Conservation (phyloP, 2,888 invertebrate genomes). For the Lasioglossum lativentre region DNA sequence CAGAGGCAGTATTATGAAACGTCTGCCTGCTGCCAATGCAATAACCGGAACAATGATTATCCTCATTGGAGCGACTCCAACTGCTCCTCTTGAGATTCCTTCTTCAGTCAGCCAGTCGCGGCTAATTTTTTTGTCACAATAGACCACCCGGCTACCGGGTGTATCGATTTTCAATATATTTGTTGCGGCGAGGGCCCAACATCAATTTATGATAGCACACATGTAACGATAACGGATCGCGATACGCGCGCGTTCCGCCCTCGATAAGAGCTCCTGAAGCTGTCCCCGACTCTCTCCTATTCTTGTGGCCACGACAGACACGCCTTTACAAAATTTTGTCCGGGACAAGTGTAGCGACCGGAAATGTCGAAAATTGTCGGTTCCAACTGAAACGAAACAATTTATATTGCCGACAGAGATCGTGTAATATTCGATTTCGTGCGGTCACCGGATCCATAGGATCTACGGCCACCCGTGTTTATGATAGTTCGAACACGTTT, state of each 20-base stretch:
- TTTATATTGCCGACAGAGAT: neutral
- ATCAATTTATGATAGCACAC: slow-evolving; percentile 32
- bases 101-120: slow-evolving; percentile 20
- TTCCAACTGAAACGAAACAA: neutral
- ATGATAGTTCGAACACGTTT: too few relatives aligned
- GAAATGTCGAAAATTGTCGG: neutral
- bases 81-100: slow-evolving; percentile 47
- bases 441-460: too few relatives aligned
- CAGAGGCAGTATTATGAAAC: slow-evolving; percentile 68
- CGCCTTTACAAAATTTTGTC: neutral
- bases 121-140: slow-evolving; percentile 57
- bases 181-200: slow-evolving; percentile 24
- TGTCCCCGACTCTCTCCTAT: neutral
- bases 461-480: too few relatives aligned
- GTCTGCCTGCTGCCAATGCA: slow-evolving; percentile 71
- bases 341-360: neutral
- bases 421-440: neutral
- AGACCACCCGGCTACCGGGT: slow-evolving; percentile 35
- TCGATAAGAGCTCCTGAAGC: slow-evolving; percentile 12
- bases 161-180: slow-evolving; percentile 58
- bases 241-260: neutral
- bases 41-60: slow-evolving; percentile 79
- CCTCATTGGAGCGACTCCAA: slow-evolving; percentile 78
- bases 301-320: neutral
- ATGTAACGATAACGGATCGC: slow-evolving; percentile 29